These are phyloP conservation scores for Esox masquinongy DNA, from an alignment of 2,797 vertebrate species.

Conservation along the genomic window DNA sequence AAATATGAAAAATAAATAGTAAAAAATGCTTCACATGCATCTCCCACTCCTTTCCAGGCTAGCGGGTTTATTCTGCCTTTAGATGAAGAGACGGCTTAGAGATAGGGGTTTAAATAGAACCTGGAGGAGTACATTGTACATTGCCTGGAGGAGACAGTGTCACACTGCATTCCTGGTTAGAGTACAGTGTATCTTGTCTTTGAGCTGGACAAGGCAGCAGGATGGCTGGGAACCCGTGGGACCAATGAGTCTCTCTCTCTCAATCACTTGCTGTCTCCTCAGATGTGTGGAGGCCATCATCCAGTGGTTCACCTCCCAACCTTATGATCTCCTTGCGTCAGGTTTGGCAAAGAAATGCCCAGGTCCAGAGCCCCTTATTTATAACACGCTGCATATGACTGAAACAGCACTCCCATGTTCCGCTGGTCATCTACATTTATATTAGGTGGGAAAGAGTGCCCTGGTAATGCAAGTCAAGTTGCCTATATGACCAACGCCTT, in stretches of 20 bases:
- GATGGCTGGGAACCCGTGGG: background rate
- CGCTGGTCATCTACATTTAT: conserved; percentile 64
- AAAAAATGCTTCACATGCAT: background rate
- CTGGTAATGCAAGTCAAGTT: conserved; percentile 58
- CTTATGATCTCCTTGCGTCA: conserved; percentile 35
- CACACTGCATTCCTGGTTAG: conserved; percentile 45
- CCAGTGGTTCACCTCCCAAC: conserved; percentile 42
- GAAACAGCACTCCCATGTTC: conserved; percentile 56
- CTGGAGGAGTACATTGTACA: conserved; percentile 23
- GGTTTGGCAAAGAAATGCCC: conserved; percentile 35
- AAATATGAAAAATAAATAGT: background rate
- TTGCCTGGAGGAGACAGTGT: conserved; percentile 48
- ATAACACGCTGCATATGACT: conserved; percentile 54
- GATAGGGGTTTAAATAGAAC: conserved; percentile 53
- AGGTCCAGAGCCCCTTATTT: conserved; percentile 47
- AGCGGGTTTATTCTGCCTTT: conserved; percentile 44
- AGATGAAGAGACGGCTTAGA: conserved; percentile 36
- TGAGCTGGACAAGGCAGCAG: background rate
- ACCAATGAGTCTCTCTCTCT: background rate
- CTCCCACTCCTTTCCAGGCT: conserved; percentile 22
- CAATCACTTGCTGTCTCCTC: conserved; percentile 20
- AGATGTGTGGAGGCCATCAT: conserved; percentile 53
- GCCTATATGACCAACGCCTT: conserved; percentile 57
- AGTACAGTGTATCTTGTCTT: conserved; percentile 1
- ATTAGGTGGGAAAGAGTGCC: conserved; percentile 62